These are phyloP conservation scores for Caenorhabditis zanzibari DNA, from an alignment of 2,888 invertebrate species.

Conservation along the genomic window DNA sequence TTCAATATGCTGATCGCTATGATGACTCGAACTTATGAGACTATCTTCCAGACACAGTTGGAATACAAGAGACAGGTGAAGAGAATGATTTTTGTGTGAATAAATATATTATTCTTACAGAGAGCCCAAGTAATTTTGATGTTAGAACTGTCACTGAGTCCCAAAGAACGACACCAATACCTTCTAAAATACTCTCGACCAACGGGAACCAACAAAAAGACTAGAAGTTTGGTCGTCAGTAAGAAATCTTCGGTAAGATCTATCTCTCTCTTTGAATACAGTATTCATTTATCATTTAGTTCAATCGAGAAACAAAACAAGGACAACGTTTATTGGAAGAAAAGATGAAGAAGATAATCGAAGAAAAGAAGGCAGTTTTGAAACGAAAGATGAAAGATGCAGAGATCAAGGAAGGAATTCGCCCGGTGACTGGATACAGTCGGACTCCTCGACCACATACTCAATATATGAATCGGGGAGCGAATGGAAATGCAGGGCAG, in stretches of 20 bases:
- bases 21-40: slow-evolving; percentile 96
- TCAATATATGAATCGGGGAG: slow-evolving; percentile 56
- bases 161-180: slow-evolving; percentile 89
- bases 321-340: slow-evolving; percentile 64
- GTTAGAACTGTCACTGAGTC: slow-evolving; percentile 95
- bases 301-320: slow-evolving; percentile 56
- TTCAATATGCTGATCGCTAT: slow-evolving; percentile 99
- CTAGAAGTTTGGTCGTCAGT: slow-evolving; percentile 81
- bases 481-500: slow-evolving; percentile 16
- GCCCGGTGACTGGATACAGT: slow-evolving; percentile 63
- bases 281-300: slow-evolving; percentile 12
- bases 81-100: not conserved
- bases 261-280: not conserved
- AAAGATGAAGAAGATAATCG: slow-evolving; percentile 61
- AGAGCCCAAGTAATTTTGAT: slow-evolving; percentile 92
- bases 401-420: slow-evolving; percentile 65
- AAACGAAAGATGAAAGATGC: slow-evolving; percentile 69
- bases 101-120: slow-evolving; percentile 24
- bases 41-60: slow-evolving; percentile 96
- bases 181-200: slow-evolving; percentile 95
- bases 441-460: slow-evolving; percentile 62
- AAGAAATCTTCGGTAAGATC: slow-evolving; percentile 66
- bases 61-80: slow-evolving; percentile 90
- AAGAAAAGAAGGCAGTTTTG: slow-evolving; percentile 70
- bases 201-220: slow-evolving; percentile 84